These are phyloP conservation scores for Tychaedon coryphoeus DNA, from an alignment of 2,113 vertebrate genomes.

Conservation along the genomic window DNA sequence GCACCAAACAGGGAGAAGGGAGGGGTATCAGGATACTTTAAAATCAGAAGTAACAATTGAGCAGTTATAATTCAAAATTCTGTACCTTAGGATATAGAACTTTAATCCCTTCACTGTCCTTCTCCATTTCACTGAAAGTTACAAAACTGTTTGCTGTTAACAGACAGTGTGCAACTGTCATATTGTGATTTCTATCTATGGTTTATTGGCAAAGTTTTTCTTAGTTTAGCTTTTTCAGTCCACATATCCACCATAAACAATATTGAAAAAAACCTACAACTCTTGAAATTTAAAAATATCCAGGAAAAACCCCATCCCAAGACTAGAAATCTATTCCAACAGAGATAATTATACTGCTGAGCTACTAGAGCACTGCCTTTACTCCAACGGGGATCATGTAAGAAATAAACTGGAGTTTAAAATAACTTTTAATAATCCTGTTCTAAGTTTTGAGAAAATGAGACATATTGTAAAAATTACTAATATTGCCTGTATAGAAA, in stretches of 20 bases:
- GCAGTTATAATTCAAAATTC: neutral
- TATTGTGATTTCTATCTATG: neutral
- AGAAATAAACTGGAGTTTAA: neutral
- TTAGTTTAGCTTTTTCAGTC: neutral
- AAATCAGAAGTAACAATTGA: neutral
- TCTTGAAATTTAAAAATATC: neutral
- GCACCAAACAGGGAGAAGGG: neutral
- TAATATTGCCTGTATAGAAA: neutral
- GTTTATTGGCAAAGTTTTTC: neutral
- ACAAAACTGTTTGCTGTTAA: neutral
- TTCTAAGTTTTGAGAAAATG: neutral
- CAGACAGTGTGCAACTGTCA: neutral
- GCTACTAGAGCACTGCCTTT: neutral
- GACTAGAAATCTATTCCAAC: neutral
- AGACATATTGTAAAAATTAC: neutral
- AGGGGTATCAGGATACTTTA: neutral
- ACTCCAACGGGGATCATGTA: neutral
- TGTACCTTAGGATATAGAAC: neutral
- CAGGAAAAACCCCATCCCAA: neutral
- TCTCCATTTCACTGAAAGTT: neutral
- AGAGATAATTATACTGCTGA: neutral
- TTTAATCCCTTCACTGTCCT: neutral
- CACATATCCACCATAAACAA: neutral
- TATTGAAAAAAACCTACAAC: rapidly evolving
- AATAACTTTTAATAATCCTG: neutral